Evolutionary conservation across 2,113 vertebrate genomes (phyloP).

Genomic region (Boleophthalmus pectinirostris): DNA sequence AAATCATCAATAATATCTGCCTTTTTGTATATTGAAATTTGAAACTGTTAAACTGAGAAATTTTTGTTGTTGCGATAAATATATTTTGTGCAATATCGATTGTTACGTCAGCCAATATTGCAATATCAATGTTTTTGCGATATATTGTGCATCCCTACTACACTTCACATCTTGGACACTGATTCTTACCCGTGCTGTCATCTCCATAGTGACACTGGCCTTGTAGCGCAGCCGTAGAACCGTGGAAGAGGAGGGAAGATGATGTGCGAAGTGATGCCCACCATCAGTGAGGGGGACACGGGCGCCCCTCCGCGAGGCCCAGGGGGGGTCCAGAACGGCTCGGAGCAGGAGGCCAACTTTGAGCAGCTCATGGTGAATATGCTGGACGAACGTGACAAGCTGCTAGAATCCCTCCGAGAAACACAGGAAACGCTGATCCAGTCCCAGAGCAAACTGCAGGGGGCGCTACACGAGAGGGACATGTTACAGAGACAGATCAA

Average conservation of each 20-base stretch:
- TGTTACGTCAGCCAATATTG: no score
- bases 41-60: no score
- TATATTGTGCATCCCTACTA: no score
- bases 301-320: slow-evolving; percentile 78
- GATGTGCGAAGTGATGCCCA: slow-evolving; percentile 99
- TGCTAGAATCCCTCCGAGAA: slow-evolving; percentile 94
- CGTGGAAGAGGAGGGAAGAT: slow-evolving; percentile 68
- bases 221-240: slow-evolving; percentile 44
- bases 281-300: slow-evolving; percentile 94
- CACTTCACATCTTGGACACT: neutral
- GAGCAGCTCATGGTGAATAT: slow-evolving; percentile 99
- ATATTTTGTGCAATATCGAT: no score
- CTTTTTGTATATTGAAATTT: no score
- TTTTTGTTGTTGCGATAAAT: no score
- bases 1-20: no score
- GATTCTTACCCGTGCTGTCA: neutral
- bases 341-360: slow-evolving; percentile 91
- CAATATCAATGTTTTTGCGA: no score
- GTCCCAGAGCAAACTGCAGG: slow-evolving; percentile 91
- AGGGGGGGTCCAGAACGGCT: slow-evolving; percentile 81
- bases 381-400: slow-evolving; percentile 96
- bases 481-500: slow-evolving; percentile 95
- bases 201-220: slow-evolving; percentile 49
- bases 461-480: slow-evolving; percentile 91
- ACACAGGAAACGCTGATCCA: slow-evolving; percentile 89